phyloP scores from a whole-genome alignment of 2,888 invertebrate genomes.

The Latrodectus hesperus region DNA sequence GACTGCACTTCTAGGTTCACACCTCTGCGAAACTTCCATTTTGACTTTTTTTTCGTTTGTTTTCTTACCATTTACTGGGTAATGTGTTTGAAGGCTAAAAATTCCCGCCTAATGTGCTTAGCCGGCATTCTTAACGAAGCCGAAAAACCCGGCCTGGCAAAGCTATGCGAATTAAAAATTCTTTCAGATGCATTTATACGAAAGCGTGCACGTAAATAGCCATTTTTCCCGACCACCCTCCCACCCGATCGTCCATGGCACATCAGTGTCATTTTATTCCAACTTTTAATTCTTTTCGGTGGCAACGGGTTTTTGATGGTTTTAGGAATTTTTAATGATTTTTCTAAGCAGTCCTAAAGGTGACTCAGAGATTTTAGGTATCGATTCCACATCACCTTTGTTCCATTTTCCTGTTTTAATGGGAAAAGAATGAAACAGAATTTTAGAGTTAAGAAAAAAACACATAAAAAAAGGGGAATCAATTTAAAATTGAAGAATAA shows the following conservation, averaged over 20 bases:
- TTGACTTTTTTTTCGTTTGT: slow-evolving; percentile 11
- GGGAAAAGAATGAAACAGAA: slow-evolving; percentile 62
- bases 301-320: slow-evolving; percentile 41
- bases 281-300: slow-evolving; percentile 46
- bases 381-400: slow-evolving; percentile 51
- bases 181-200: not conserved
- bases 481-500: slow-evolving; percentile 66
- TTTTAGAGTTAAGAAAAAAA: slow-evolving; percentile 14
- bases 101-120: slow-evolving; percentile 32
- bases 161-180: slow-evolving; percentile 40
- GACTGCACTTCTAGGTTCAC: slow-evolving; percentile 4
- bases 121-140: slow-evolving; percentile 26
- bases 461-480: slow-evolving; percentile 22
- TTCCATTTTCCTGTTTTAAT: slow-evolving; percentile 49
- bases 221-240: slow-evolving; percentile 14
- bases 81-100: slow-evolving; percentile 26
- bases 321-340: slow-evolving; percentile 58
- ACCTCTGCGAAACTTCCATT: slow-evolving; percentile 12
- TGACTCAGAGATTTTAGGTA: slow-evolving; percentile 52
- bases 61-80: slow-evolving; percentile 31
- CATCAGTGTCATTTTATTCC: slow-evolving; percentile 49
- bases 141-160: not conserved
- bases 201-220: slow-evolving; percentile 41
- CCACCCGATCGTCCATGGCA: not conserved
- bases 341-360: slow-evolving; percentile 20